phyloP scores from a whole-genome alignment of 2,888 invertebrate genomes.

The Emmelina monodactyla region DNA sequence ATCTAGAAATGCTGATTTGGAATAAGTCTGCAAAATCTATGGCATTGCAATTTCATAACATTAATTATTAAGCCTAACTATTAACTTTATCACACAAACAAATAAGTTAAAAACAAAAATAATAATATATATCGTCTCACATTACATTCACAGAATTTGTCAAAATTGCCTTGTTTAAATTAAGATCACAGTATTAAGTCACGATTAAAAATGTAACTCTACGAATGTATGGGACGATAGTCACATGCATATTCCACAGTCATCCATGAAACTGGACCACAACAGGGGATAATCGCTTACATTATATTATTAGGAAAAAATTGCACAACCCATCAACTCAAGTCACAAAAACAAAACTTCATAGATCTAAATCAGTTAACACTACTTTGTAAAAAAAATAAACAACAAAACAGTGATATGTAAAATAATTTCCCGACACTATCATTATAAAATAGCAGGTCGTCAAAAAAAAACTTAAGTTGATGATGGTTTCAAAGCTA shows the following conservation, averaged over 20 bases:
- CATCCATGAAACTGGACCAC: constrained; percentile 46
- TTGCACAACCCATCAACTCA: constrained; percentile 34
- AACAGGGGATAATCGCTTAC: constrained; percentile 27
- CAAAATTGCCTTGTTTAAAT: constrained; percentile 60
- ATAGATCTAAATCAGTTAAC: constrained; percentile 14
- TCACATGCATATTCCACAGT: constrained; percentile 61
- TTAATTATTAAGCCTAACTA: constrained; percentile 42
- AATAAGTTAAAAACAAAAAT: constrained; percentile 54
- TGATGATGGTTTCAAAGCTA: constrained; percentile 27
- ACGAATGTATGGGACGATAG: constrained; percentile 51
- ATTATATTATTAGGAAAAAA: constrained; percentile 31
- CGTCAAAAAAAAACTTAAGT: constrained; percentile 24
- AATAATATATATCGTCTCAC: constrained; percentile 49
- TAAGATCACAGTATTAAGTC: constrained; percentile 67
- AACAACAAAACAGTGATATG: background rate
- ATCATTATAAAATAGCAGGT: constrained; percentile 20
- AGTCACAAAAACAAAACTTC: constrained; percentile 25
- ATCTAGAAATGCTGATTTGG: constrained; percentile 52
- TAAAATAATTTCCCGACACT: constrained; percentile 14
- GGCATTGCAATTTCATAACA: constrained; percentile 46
- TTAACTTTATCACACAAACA: constrained; percentile 48
- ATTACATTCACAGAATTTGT: constrained; percentile 51
- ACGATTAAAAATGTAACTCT: constrained; percentile 55
- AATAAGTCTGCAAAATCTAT: constrained; percentile 47
- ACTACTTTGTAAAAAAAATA: constrained; percentile 12